A percentile compares a stretch with the other conserved stretches of the same genome.
phyloP scores from a whole-genome alignment of 2,888 invertebrate species.

The Ormyrus labotus region DNA sequence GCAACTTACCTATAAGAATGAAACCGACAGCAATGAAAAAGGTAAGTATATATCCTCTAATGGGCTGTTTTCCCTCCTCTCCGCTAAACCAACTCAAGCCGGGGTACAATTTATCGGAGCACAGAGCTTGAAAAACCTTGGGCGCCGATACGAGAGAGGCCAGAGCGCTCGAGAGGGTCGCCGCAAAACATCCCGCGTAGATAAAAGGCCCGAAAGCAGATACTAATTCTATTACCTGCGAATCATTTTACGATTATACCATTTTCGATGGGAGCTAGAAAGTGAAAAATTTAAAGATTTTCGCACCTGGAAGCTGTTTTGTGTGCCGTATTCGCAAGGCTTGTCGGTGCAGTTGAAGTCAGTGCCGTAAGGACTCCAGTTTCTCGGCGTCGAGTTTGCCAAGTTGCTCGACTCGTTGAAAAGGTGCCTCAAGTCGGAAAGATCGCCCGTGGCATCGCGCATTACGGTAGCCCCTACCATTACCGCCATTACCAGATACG shows the following conservation, averaged over 20 bases:
- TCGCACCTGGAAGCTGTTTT: constrained; percentile 86
- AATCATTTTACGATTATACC: constrained; percentile 43
- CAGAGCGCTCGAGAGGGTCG: constrained; percentile 96
- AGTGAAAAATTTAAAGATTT: not conserved
- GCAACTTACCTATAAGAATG: constrained; percentile 87
- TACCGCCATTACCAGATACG: constrained; percentile 91
- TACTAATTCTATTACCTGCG: constrained; percentile 88
- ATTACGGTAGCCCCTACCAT: constrained; percentile 86
- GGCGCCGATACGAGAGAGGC: constrained; percentile 98
- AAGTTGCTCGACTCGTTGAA: constrained; percentile 42
- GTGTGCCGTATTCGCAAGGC: constrained; percentile 83
- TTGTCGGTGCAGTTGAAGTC: constrained; percentile 78
- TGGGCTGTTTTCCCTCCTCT: constrained; percentile 89
- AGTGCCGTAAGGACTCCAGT: constrained; percentile 75
- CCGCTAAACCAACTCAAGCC: constrained; percentile 93
- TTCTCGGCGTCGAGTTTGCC: constrained; percentile 49
- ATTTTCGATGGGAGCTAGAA: not conserved
- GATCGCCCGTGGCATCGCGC: constrained; percentile 87
- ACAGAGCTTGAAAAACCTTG: constrained; percentile 94
- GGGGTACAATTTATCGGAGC: constrained; percentile 96
- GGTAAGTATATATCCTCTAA: constrained; percentile 94
- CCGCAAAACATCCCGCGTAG: constrained; percentile 97
- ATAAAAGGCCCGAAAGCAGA: constrained; percentile 93
- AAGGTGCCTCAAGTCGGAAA: constrained; percentile 77
- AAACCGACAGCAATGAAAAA: constrained; percentile 92